phyloP scores from a whole-genome alignment of 2,113 vertebrate genomes.

The Pholis gunnellus region DNA sequence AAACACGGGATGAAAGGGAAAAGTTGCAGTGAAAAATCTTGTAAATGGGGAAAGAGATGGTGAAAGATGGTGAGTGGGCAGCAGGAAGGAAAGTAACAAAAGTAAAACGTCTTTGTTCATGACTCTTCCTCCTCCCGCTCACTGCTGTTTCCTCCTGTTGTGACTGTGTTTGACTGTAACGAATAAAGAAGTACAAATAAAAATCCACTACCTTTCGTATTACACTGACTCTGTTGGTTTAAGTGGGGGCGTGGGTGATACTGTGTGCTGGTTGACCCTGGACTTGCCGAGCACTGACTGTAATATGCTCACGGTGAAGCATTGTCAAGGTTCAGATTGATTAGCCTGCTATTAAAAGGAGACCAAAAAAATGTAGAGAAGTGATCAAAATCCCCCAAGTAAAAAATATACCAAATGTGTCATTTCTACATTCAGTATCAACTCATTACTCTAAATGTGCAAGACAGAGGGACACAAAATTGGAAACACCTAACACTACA shows the following conservation, averaged over 20 bases:
- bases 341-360: not conserved
- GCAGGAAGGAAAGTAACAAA: slow-evolving; percentile 53
- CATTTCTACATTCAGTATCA: not conserved
- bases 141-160: slow-evolving; percentile 69
- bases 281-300: slow-evolving; percentile 15
- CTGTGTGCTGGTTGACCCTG: not conserved
- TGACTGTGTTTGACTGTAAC: slow-evolving; percentile 72
- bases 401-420: not conserved
- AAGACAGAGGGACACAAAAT: not conserved
- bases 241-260: slow-evolving; percentile 29
- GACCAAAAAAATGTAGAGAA: not conserved
- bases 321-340: not conserved
- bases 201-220: slow-evolving; percentile 77
- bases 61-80: slow-evolving; percentile 61
- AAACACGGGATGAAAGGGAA: slow-evolving; percentile 44
- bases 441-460: not conserved
- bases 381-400: not conserved
- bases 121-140: slow-evolving; percentile 54
- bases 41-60: slow-evolving; percentile 67
- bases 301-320: slow-evolving; percentile 12
- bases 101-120: slow-evolving; percentile 68
- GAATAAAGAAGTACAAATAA: slow-evolving; percentile 79
- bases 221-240: slow-evolving; percentile 67
- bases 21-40: slow-evolving; percentile 47
- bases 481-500: not conserved